A percentile compares a stretch with the other conserved stretches of the same genome.
phyloP scores from a whole-genome alignment of 1,140 invertebrate species.

The Psix sp. region DNA sequence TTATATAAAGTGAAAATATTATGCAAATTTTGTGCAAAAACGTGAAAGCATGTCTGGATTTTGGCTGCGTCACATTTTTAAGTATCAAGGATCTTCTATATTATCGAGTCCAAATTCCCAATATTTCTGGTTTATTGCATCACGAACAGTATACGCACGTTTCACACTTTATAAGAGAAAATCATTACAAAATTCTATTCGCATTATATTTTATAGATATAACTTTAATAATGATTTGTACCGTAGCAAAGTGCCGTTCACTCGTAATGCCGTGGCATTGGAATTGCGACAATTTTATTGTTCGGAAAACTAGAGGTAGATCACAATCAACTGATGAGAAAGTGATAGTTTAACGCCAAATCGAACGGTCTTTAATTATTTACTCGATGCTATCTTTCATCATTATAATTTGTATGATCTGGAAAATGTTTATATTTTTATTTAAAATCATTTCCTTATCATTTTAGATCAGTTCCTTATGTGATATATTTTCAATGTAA shows the following conservation, averaged over 20 bases:
- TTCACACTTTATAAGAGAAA: constrained; percentile 18
- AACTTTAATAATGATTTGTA: constrained; percentile 2
- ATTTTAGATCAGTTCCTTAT: not conserved
- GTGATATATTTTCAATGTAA: no score
- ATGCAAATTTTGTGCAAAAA: constrained; percentile 52
- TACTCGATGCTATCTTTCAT: constrained; percentile 6
- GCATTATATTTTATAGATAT: constrained; percentile 29
- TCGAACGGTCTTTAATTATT: constrained; percentile 33
- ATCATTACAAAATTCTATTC: constrained; percentile 37
- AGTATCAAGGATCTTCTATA: not conserved
- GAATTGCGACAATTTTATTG: constrained; percentile 23
- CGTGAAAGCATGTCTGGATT: constrained; percentile 34
- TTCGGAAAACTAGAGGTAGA: constrained; percentile 16
- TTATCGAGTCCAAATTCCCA: not conserved
- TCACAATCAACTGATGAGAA: constrained; percentile 14
- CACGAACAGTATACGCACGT: constrained; percentile 7
- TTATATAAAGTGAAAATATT: constrained; percentile 61
- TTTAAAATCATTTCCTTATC: not conserved
- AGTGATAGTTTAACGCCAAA: constrained; percentile 11
- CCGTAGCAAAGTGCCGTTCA: constrained; percentile 11
- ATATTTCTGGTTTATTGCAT: constrained; percentile 18
- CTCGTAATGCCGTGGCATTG: constrained; percentile 12
- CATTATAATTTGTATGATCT: constrained; percentile 6
- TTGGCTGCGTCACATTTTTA: constrained; percentile 3
- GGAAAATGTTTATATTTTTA: constrained; percentile 3